phyloP scores from a whole-genome alignment of 2,797 vertebrate species.

The Phyllotis vaccarum region DNA sequence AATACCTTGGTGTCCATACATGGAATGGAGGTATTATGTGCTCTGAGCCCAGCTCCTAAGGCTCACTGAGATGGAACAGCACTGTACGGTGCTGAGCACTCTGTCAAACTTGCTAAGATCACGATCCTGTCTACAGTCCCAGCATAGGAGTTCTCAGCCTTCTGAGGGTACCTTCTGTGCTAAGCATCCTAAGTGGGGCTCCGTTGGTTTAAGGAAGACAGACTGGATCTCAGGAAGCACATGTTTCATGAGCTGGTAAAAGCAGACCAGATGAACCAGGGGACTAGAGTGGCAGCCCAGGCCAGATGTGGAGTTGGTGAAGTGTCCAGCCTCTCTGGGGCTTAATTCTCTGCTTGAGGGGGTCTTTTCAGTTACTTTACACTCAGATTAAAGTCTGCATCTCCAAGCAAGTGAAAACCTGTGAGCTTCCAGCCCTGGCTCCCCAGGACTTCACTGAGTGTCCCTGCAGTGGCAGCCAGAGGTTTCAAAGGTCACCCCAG shows the following conservation, averaged over 20 bases:
- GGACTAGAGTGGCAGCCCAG: not conserved
- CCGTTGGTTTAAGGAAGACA: slow-evolving; percentile 4
- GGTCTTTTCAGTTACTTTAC: slow-evolving; percentile 21
- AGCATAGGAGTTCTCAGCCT: not conserved
- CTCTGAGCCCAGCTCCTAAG: not conserved
- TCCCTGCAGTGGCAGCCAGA: slow-evolving; percentile 66
- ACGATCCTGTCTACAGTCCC: not conserved
- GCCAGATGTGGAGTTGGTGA: slow-evolving; percentile 68
- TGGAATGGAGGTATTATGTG: not conserved
- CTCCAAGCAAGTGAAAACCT: slow-evolving; percentile 60
- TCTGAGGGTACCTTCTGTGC: not conserved
- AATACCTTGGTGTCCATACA: not conserved
- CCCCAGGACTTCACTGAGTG: slow-evolving; percentile 67
- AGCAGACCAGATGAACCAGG: slow-evolving; percentile 53
- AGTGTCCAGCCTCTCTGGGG: slow-evolving; percentile 15
- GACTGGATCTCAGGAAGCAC: slow-evolving; percentile 25
- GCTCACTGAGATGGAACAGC: not conserved
- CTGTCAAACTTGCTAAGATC: not conserved
- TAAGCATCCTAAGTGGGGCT: not conserved
- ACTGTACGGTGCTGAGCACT: not conserved
- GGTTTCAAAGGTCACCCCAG: slow-evolving; percentile 82
- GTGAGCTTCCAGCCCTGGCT: slow-evolving; percentile 59
- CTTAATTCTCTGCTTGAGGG: slow-evolving; percentile 57
- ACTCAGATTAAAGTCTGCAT: slow-evolving; percentile 34
- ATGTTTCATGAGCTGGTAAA: slow-evolving; percentile 33